Evolutionary conservation across 2,113 vertebrate genomes (phyloP).

Genomic region (Corvus hawaiiensis): DNA sequence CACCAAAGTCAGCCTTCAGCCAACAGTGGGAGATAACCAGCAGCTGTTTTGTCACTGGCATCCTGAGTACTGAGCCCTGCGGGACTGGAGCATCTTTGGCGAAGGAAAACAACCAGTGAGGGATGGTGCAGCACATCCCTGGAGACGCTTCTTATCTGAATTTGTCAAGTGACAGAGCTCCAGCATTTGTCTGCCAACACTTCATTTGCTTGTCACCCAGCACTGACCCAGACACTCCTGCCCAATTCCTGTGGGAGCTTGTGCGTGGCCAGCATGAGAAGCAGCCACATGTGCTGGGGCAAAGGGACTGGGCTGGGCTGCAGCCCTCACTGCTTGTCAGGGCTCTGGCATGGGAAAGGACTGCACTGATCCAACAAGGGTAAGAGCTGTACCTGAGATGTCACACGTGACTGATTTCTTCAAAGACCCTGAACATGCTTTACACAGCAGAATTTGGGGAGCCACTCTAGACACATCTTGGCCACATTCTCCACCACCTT

Average conservation of each 20-base stretch:
- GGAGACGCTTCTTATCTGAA: not conserved
- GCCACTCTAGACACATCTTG: not conserved
- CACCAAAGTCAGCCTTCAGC: not conserved
- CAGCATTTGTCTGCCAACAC: not conserved
- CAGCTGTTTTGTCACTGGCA: not conserved
- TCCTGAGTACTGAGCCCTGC: not conserved
- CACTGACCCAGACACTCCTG: not conserved
- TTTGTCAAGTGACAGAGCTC: not conserved
- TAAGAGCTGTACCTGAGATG: not conserved
- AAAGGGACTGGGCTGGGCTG: not conserved
- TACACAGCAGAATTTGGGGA: not conserved
- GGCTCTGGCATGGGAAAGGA: not conserved
- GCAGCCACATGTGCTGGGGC: accelerated
- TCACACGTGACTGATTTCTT: not conserved
- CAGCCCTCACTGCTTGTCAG: not conserved
- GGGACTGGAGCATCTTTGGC: not conserved
- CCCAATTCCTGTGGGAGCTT: not conserved
- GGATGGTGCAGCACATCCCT: not conserved
- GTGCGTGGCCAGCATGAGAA: accelerated
- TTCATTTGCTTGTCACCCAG: not conserved
- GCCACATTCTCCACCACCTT: not conserved
- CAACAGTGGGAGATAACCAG: not conserved
- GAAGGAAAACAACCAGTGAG: not conserved
- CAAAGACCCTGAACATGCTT: not conserved
- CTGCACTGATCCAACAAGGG: not conserved